Evolutionary conservation across 2,113 vertebrate species (phyloP), one percentile per base, ranked within the genome.

Genomic region (Callopanchax toddi): DNA sequence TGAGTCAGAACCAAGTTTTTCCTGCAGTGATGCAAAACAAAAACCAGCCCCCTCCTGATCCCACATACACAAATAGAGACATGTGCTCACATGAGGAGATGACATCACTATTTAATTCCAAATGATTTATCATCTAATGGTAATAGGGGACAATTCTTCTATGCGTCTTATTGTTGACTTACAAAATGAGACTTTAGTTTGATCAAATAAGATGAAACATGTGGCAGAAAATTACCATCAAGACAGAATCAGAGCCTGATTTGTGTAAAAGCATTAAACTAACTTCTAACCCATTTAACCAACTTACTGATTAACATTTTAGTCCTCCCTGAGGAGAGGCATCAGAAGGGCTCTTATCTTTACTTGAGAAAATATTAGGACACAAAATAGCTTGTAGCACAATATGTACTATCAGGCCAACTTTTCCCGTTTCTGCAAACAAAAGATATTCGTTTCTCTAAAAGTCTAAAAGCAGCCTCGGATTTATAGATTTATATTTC

Each of bases 1-100:
- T 85, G 74, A 89, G 43, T 83, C 79, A 78, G 51, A 49, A 46
- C 50, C 25, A 55, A 62, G 57, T 60, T 74, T 57, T 67, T 39
- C 55, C 54, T n/a, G 37, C 74, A 60, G 63, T 70, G 76, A 81
- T 70, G 79, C 62, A 77, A 70, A 32, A 70, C 62, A 11, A 61
- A 49, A 25, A 66, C 7, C 45, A 13, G 5, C 45, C 17, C 26
- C 43, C 36, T 53, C 39, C 23, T n/a, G 17, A 13, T 66, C 54
- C 25, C 39, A 37, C 60, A 37, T 60, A 40, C 72, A 77, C 49
- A 45, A 29, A 60, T 25, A 71, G 44, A 60, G 67, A 23, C 56
- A n/a, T 42, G 5, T 9, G 44, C 55, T 58, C 46, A 13, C 44
- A 9, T 53, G 13, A 58, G 48, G 57, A 51, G 67, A 70, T 60